These are phyloP conservation scores for Tauraco erythrolophus DNA, from an alignment of 2,113 vertebrate species.

Conservation along the genomic window DNA sequence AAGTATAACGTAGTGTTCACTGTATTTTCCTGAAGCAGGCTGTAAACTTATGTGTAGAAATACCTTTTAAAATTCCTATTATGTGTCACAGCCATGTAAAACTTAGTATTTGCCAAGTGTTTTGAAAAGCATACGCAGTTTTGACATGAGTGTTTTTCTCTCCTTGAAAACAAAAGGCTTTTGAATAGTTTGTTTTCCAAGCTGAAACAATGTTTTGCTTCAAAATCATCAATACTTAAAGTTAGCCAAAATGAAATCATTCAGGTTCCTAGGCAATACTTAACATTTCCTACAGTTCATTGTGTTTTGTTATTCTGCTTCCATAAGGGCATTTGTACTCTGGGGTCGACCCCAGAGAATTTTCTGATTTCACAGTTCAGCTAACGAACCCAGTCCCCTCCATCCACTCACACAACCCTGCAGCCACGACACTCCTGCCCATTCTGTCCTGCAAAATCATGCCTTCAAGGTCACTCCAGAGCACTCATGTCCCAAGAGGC, in stretches of 20 bases:
- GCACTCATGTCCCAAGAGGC: not conserved
- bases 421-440: not conserved
- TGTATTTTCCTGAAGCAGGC: not conserved
- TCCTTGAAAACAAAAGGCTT: not conserved
- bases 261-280: not conserved
- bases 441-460: not conserved
- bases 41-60: not conserved
- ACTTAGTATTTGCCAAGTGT: not conserved
- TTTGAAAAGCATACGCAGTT: not conserved
- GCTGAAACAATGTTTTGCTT: not conserved
- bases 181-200: not conserved
- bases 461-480: slow-evolving; percentile 28
- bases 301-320: not conserved
- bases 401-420: not conserved
- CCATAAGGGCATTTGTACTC: not conserved
- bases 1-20: not conserved
- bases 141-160: not conserved
- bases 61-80: not conserved
- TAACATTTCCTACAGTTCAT: not conserved
- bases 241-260: not conserved
- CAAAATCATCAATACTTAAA: not conserved
- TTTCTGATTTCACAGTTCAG: not conserved
- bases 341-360: not conserved
- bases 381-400: not conserved
- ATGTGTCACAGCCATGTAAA: not conserved